Percentiles rank a stretch among this genome's conserved stretches.
Evolutionary conservation across 2,888 invertebrate genomes (phyloP).

Genomic region (Ochropacha duplaris): DNA sequence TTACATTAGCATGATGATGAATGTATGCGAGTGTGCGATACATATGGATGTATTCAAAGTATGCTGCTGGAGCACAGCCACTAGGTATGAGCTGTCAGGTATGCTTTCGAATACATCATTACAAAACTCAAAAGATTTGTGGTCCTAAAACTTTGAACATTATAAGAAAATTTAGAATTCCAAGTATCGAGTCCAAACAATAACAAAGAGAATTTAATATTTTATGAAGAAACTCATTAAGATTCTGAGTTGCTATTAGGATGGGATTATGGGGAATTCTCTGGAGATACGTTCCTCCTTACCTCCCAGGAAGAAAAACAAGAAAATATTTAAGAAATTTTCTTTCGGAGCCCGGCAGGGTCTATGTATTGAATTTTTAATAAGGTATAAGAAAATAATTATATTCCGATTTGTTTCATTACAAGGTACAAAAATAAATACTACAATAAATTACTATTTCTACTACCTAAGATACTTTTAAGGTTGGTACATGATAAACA

Average conservation of each 20-base stretch:
- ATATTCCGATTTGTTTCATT: background rate
- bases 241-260: constrained; percentile 4
- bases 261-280: constrained; percentile 1
- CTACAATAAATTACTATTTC: no score
- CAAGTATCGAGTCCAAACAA: background rate
- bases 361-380: background rate
- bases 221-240: background rate
- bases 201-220: background rate
- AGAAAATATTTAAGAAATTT: constrained; percentile 1
- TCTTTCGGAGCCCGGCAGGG: background rate
- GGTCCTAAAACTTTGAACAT: background rate
- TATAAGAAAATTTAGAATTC: background rate
- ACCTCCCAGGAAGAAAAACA: constrained; percentile 2
- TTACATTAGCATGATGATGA: background rate
- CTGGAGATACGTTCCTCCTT: background rate
- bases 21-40: background rate
- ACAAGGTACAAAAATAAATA: background rate
- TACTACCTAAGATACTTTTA: no score
- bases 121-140: background rate
- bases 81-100: background rate
- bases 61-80: background rate
- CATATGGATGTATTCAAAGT: constrained; percentile 6
- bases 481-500: no score
- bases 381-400: background rate
- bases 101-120: background rate